Evolutionary conservation across 2,888 invertebrate species (phyloP).

Genomic region (Blomia tropicalis): DNA sequence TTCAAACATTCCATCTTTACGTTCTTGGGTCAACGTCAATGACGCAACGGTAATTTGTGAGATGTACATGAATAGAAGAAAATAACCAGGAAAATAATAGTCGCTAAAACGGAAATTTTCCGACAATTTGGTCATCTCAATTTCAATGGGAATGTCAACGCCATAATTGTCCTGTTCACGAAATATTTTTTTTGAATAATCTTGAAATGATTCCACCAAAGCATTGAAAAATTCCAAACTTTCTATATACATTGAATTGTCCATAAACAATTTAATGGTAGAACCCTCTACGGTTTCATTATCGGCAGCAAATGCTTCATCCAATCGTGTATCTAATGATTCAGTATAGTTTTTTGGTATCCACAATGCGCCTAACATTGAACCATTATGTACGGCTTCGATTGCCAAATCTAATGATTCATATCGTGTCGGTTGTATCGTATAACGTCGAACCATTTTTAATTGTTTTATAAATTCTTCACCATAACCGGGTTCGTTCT

Average conservation of each 20-base stretch:
- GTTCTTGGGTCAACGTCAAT: constrained; percentile 16
- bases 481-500: constrained; percentile 9
- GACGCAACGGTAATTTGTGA: constrained; percentile 15
- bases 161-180: neutral
- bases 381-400: neutral
- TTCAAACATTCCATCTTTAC: constrained; percentile 23
- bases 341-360: constrained; percentile 15
- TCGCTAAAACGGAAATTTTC: constrained; percentile 5
- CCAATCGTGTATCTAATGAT: constrained; percentile 11
- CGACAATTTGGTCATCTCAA: constrained; percentile 1
- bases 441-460: neutral
- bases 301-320: constrained; percentile 9
- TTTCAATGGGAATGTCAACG: constrained; percentile 12
- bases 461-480: neutral
- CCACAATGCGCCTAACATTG: constrained; percentile 21
- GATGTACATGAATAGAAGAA: constrained; percentile 15
- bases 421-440: neutral
- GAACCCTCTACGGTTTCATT: constrained; percentile 7
- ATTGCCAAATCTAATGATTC: constrained; percentile 2
- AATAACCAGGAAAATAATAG: constrained; percentile 8
- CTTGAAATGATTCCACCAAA: constrained; percentile 9
- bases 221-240: constrained; percentile 16
- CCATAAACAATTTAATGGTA: constrained; percentile 9
- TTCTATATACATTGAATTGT: constrained; percentile 10
- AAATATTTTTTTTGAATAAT: neutral